Percentiles rank a stretch among this genome's conserved stretches.
Conservation (phyloP, 2,797 vertebrate genomes). For the Merluccius polli region DNA sequence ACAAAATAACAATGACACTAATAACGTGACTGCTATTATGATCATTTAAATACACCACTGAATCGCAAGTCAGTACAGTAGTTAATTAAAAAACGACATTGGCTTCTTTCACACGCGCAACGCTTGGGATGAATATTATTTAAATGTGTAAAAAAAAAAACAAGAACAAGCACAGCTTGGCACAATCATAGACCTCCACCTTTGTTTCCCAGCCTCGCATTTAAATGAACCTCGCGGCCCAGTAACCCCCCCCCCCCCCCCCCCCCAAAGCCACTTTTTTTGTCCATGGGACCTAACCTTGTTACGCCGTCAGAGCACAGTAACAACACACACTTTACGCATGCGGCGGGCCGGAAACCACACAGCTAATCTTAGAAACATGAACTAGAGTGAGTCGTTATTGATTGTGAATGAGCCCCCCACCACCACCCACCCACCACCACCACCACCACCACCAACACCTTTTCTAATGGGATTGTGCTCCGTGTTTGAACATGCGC, state of each 20-base stretch:
- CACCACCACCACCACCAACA: not conserved
- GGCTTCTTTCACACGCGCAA: conserved; percentile 20
- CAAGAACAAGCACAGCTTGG: conserved; percentile 12
- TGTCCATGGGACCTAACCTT: conserved; percentile 38
- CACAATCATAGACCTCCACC: conserved; percentile 28
- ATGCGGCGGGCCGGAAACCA: conserved; percentile 48
- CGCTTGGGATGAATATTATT: conserved; percentile 20
- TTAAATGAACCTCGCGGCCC: conserved; percentile 41
- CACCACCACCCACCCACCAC: not conserved
- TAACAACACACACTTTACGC: conserved; percentile 42
- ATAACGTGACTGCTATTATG: not conserved
- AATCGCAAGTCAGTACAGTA: not conserved
- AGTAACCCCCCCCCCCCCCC: too few relatives aligned
- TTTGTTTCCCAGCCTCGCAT: conserved; percentile 39
- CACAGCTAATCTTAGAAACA: conserved; percentile 63
- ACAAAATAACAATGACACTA: too few relatives aligned
- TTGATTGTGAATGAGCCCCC: conserved; percentile 51
- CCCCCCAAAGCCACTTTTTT: conserved; percentile 28
- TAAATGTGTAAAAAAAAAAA: not conserved
- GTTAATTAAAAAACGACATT: not conserved
- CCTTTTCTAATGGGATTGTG: conserved; percentile 64
- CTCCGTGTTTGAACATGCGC: conserved; percentile 61
- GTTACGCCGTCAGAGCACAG: conserved; percentile 42
- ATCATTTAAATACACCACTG: not conserved
- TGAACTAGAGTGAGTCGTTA: conserved; percentile 58